These are phyloP conservation scores for Mus spicilegus DNA, from an alignment of 2,113 vertebrate species.

Conservation along the genomic window DNA sequence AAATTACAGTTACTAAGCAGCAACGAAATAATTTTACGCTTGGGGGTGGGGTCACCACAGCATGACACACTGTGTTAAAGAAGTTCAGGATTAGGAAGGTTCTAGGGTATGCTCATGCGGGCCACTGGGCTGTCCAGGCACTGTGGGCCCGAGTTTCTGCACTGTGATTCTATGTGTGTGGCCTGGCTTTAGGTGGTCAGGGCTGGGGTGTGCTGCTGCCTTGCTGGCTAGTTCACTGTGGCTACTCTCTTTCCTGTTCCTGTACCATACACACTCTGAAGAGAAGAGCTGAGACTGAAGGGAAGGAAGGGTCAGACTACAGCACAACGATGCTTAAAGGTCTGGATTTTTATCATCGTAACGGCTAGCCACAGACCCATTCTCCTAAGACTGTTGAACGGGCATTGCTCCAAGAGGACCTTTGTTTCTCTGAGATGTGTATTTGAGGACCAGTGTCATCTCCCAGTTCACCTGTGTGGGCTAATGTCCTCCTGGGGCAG, in stretches of 20 bases:
- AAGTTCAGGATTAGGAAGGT: not conserved
- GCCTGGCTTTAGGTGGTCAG: not conserved
- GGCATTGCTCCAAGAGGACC: not conserved
- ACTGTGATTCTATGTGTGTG: fast-evolving
- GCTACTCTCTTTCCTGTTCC: not conserved
- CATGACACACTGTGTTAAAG: too few species aligned
- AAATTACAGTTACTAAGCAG: not conserved
- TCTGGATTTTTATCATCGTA: not conserved
- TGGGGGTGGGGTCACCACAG: not conserved
- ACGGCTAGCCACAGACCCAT: not conserved
- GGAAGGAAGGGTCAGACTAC: not conserved
- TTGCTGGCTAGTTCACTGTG: not conserved
- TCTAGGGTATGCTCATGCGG: fast-evolving
- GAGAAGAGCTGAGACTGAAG: not conserved
- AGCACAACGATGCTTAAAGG: not conserved
- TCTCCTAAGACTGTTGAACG: not conserved
- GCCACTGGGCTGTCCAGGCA: fast-evolving
- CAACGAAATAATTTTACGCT: not conserved
- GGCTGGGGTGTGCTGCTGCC: fast-evolving
- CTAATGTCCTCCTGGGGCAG: not conserved
- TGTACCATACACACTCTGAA: not conserved
- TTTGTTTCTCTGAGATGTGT: not conserved
- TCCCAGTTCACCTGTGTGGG: too few species aligned
- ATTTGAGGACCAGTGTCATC: not conserved
- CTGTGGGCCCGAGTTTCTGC: not conserved